phyloP scores from a whole-genome alignment of 2,113 vertebrate species.

The Cyanoderma ruficeps region DNA sequence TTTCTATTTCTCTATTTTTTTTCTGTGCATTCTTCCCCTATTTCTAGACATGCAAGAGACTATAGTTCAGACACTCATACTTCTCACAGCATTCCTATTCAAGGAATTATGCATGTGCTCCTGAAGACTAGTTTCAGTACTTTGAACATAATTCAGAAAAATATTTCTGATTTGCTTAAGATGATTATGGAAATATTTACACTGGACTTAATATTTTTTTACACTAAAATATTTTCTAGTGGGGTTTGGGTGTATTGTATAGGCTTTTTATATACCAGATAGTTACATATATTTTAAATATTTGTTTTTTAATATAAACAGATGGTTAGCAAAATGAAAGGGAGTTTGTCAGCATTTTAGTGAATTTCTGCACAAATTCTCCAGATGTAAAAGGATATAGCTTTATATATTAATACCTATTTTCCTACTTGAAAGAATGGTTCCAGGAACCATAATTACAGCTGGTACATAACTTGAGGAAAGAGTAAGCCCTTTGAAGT shows the following conservation, averaged over 20 bases:
- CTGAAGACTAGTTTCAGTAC: background rate
- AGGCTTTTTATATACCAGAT: background rate
- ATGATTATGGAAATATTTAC: slow-evolving; percentile 38
- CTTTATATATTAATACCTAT: background rate
- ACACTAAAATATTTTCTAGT: background rate
- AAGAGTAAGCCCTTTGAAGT: background rate
- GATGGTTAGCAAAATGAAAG: background rate
- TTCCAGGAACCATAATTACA: background rate
- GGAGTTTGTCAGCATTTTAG: background rate
- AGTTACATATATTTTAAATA: background rate
- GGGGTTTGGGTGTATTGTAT: background rate
- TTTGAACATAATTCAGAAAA: background rate
- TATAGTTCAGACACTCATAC: background rate
- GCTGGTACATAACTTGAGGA: background rate
- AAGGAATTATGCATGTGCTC: background rate
- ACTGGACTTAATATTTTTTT: background rate
- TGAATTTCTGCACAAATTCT: background rate
- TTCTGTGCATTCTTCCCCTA: background rate
- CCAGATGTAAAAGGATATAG: background rate
- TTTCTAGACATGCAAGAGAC: background rate
- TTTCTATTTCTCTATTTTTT: background rate
- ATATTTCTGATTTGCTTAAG: background rate
- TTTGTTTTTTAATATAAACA: background rate
- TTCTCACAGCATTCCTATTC: background rate
- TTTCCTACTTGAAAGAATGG: background rate